phyloP scores from a whole-genome alignment of 2,888 invertebrate species.

The Nemoura dubitans region DNA sequence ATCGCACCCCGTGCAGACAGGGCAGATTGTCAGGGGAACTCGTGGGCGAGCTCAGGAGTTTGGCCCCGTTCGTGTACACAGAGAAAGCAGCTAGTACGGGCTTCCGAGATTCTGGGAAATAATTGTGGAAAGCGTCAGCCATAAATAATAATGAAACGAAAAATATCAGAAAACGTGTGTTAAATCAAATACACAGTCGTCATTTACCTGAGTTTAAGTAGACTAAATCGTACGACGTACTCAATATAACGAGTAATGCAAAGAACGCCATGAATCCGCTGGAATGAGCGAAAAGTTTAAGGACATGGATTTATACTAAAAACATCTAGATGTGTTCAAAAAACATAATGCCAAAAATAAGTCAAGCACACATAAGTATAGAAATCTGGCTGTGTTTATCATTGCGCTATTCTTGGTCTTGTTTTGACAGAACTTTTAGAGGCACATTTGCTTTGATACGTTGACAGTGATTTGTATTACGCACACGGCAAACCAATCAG shows the following conservation, averaged over 20 bases:
- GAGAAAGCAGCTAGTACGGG: constrained; percentile 58
- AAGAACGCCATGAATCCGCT: constrained; percentile 51
- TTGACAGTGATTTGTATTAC: neutral
- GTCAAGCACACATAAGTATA: too few relatives aligned
- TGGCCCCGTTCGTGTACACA: constrained; percentile 57
- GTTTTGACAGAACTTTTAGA: too few relatives aligned
- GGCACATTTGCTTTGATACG: too few relatives aligned
- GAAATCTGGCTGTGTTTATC: too few relatives aligned
- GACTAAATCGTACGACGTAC: constrained; percentile 53
- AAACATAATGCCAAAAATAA: too few relatives aligned
- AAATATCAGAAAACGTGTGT: too few relatives aligned
- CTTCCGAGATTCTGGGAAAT: constrained; percentile 39
- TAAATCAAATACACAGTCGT: too few relatives aligned
- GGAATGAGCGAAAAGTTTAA: constrained; percentile 50
- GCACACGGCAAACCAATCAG: constrained; percentile 24
- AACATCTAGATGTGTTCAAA: too few relatives aligned
- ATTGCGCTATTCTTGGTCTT: too few relatives aligned
- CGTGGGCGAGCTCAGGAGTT: constrained; percentile 56
- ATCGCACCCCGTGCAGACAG: constrained; percentile 64
- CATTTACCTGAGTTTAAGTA: constrained; percentile 26
- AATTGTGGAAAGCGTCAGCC: too few relatives aligned
- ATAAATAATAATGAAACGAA: neutral
- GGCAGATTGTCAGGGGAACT: constrained; percentile 55
- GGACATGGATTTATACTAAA: too few relatives aligned
- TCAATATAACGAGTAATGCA: constrained; percentile 48